phyloP scores from a whole-genome alignment of 2,888 invertebrate species.

The Pyrrhia umbra region DNA sequence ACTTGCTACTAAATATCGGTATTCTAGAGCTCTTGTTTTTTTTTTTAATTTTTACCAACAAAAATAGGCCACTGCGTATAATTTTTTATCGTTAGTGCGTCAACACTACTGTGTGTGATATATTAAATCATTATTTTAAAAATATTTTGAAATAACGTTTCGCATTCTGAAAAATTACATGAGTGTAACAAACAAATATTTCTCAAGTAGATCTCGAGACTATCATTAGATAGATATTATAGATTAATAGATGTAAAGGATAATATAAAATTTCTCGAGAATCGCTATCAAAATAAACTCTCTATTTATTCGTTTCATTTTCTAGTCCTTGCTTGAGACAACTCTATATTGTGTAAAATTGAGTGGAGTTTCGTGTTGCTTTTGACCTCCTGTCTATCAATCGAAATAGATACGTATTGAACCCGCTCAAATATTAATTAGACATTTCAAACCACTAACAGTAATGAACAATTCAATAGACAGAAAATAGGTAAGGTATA shows the following conservation, averaged over 20 bases:
- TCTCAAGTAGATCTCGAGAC: constrained; percentile 5
- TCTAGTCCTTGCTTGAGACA: constrained; percentile 18
- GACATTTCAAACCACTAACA: constrained; percentile 21
- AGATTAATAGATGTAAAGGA: too few species aligned
- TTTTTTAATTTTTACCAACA: constrained; percentile 11
- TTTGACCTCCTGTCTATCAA: constrained; percentile 67
- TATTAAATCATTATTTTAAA: constrained; percentile 24
- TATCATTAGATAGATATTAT: too few species aligned
- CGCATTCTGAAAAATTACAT: constrained; percentile 12
- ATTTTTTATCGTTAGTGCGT: constrained; percentile 28
- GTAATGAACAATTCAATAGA: constrained; percentile 37
- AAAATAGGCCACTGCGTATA: constrained; percentile 7
- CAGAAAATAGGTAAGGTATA: constrained; percentile 10
- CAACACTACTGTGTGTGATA: constrained; percentile 30
- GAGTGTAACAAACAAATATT: constrained; percentile 7
- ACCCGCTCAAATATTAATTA: constrained; percentile 63
- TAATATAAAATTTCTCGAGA: too few species aligned
- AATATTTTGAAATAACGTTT: constrained; percentile 1
- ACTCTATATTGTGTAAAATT: constrained; percentile 50
- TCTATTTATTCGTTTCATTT: constrained; percentile 12
- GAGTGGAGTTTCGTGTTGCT: constrained; percentile 74
- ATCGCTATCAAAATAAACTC: constrained; percentile 15
- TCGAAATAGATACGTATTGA: constrained; percentile 58
- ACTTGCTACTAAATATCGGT: constrained; percentile 9
- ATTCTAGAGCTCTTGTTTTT: too few species aligned